Percentiles rank a stretch among this genome's conserved stretches.
These are phyloP conservation scores for Oscheius sp. DNA, from an alignment of 1,140 invertebrate genomes.

Conservation along the genomic window DNA sequence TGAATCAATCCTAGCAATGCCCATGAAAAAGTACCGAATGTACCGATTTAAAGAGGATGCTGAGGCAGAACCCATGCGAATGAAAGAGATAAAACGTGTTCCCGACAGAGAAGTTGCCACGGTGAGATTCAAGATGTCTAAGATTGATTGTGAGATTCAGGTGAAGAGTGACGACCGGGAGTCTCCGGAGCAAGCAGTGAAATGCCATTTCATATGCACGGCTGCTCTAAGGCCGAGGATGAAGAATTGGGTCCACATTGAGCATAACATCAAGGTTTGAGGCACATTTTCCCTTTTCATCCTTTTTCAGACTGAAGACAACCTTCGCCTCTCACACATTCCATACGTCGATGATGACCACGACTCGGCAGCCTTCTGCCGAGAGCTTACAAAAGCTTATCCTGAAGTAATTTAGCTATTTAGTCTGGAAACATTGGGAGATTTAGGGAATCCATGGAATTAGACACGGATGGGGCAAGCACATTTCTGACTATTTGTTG, in stretches of 20 bases:
- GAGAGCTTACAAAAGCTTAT: background rate
- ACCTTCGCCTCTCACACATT: background rate
- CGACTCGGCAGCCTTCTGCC: background rate
- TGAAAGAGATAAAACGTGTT: background rate
- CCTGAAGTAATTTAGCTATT: background rate
- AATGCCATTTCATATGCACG: background rate
- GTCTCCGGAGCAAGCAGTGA: background rate
- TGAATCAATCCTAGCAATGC: background rate
- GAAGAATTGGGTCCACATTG: background rate
- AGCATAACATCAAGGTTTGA: conserved; percentile 1
- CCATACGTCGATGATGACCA: background rate
- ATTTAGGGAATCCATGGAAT: background rate
- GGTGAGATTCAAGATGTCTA: too few relatives aligned
- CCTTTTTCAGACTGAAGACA: background rate
- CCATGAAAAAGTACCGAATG: background rate
- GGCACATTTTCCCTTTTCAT: background rate
- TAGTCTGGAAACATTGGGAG: background rate
- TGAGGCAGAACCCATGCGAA: background rate
- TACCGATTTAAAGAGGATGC: background rate
- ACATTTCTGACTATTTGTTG: background rate
- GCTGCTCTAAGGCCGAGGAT: background rate
- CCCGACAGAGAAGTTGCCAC: background rate
- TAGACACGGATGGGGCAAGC: background rate
- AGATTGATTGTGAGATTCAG: too few relatives aligned
- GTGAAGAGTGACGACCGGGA: too few relatives aligned